These are phyloP conservation scores for Synanthedon andrenaeformis DNA, from an alignment of 2,888 invertebrate genomes.

Conservation along the genomic window DNA sequence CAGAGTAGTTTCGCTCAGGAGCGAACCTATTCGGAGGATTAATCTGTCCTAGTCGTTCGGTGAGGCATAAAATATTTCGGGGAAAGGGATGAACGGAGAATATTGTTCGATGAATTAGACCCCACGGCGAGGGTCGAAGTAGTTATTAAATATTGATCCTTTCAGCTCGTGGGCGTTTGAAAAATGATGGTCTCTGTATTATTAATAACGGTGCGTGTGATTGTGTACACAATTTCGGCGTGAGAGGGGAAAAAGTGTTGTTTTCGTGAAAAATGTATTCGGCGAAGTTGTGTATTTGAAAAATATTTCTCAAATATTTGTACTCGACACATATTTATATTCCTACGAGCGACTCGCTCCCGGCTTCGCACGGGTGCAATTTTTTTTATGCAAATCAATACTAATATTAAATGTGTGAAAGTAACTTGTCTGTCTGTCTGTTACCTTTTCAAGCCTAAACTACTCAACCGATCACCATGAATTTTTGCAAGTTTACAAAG, in stretches of 20 bases:
- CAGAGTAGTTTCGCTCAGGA: not conserved
- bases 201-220: not conserved
- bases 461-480: too few species aligned
- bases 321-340: too few species aligned
- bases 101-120: slow-evolving; percentile 6
- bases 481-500: too few species aligned
- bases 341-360: too few species aligned
- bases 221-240: not conserved
- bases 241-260: not conserved
- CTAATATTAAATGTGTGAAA: too few species aligned
- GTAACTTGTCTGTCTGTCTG: too few species aligned
- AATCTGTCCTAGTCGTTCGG: slow-evolving; percentile 9
- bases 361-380: too few species aligned
- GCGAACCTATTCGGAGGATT: slow-evolving; percentile 2
- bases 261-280: too few species aligned
- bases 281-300: too few species aligned
- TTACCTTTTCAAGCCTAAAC: too few species aligned
- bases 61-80: slow-evolving; percentile 12
- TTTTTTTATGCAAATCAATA: too few species aligned
- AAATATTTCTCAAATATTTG: too few species aligned
- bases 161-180: slow-evolving; percentile 1
- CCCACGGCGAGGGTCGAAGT: slow-evolving; percentile 1
- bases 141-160: slow-evolving; percentile 14
- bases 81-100: slow-evolving; percentile 3
- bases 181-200: slow-evolving; percentile 3